Percentiles rank a stretch among this genome's conserved stretches.
phyloP scores from a whole-genome alignment of 2,888 invertebrate species.

The Drosophila siamana region DNA sequence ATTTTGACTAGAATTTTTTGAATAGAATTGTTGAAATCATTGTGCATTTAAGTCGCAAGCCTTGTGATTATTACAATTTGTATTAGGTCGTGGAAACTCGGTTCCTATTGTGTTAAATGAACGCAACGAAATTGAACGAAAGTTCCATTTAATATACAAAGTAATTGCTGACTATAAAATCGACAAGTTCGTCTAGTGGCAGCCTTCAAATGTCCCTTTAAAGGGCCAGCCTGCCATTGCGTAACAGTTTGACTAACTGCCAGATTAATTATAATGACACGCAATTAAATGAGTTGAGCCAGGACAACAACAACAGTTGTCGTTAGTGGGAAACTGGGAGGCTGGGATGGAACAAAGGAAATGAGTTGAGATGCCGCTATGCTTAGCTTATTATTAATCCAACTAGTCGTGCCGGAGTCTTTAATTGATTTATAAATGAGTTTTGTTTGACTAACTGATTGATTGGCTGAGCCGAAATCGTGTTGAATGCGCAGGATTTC shows the following conservation, averaged over 20 bases:
- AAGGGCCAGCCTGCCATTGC: not conserved
- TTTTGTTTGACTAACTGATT: slow-evolving; percentile 29
- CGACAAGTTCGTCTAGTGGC: not conserved
- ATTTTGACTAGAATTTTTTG: too few relatives aligned
- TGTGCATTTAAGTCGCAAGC: too few relatives aligned
- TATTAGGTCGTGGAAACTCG: too few relatives aligned
- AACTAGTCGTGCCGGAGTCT: slow-evolving; percentile 3
- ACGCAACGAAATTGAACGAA: not conserved
- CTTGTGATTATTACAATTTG: too few relatives aligned
- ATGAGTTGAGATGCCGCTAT: not conserved
- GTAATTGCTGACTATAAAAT: not conserved
- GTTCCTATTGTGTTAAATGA: not conserved
- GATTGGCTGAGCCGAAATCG: slow-evolving; percentile 15
- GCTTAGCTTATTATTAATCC: not conserved
- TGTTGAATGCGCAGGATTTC: not conserved
- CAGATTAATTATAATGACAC: slow-evolving; percentile 10
- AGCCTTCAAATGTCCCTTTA: not conserved
- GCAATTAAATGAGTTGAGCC: slow-evolving; percentile 10
- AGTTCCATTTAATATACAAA: not conserved
- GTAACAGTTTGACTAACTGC: not conserved
- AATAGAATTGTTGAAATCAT: too few relatives aligned
- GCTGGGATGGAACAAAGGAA: not conserved
- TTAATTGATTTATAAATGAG: slow-evolving; percentile 35
- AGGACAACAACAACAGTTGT: not conserved
- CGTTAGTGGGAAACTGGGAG: not conserved